These are phyloP conservation scores for Zonitis immaculata DNA, from an alignment of 2,888 invertebrate species.

Conservation along the genomic window DNA sequence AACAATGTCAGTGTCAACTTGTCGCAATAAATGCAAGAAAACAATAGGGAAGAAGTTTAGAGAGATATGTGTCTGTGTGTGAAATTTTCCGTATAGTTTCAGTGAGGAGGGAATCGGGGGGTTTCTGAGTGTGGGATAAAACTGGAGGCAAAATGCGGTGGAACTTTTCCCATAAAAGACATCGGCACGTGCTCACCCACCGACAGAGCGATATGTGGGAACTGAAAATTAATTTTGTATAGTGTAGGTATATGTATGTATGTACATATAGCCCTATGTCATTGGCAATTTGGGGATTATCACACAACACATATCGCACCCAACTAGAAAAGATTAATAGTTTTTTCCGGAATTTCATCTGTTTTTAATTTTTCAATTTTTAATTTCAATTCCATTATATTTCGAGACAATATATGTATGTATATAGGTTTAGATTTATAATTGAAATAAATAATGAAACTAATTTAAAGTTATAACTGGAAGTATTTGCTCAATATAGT, in stretches of 20 bases:
- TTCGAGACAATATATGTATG: no score
- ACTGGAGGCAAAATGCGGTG: slow-evolving; percentile 11
- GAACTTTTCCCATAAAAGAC: slow-evolving; percentile 24
- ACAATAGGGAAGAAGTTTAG: slow-evolving; percentile 6
- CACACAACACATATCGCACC: slow-evolving; percentile 18
- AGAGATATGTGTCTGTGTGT: neutral
- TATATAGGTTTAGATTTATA: no score
- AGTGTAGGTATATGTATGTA: slow-evolving; percentile 1
- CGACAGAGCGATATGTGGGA: slow-evolving; percentile 21
- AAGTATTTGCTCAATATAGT: no score
- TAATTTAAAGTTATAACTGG: no score
- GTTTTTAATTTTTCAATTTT: no score
- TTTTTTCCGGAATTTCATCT: neutral
- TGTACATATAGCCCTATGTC: slow-evolving; percentile 13
- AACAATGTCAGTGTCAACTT: neutral
- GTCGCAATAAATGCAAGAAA: slow-evolving; percentile 10
- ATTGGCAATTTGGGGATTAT: slow-evolving; percentile 20
- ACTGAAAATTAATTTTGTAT: slow-evolving; percentile 22
- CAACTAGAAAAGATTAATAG: slow-evolving; percentile 12
- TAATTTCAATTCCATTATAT: no score
- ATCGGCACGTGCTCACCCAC: slow-evolving; percentile 22
- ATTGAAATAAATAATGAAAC: no score
- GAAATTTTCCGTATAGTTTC: neutral
- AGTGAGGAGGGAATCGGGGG: no score
- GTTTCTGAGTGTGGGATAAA: slow-evolving; percentile 5